These are phyloP conservation scores for Campopleginae sp. DNA, from an alignment of 2,888 invertebrate species.

Conservation along the genomic window DNA sequence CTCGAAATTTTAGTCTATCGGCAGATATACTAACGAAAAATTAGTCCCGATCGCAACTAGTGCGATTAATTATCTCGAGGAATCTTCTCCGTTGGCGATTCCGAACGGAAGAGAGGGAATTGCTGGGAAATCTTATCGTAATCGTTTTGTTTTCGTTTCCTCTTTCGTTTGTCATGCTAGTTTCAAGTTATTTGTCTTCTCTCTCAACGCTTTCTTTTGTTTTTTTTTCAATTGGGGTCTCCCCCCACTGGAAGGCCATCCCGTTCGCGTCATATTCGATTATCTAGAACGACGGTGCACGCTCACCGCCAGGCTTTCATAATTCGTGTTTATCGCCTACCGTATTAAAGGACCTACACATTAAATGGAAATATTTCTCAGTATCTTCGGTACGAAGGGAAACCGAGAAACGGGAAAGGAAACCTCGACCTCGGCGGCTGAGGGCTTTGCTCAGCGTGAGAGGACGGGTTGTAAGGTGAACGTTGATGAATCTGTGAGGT, in stretches of 20 bases:
- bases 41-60: constrained; percentile 4
- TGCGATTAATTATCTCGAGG: constrained; percentile 22
- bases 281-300: constrained; percentile 63
- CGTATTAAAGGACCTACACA: constrained; percentile 37
- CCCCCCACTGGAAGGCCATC: constrained; percentile 9
- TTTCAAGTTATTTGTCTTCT: constrained; percentile 19
- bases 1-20: constrained; percentile 6
- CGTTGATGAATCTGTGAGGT: constrained; percentile 71
- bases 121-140: constrained; percentile 49
- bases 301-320: constrained; percentile 70
- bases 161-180: background rate
- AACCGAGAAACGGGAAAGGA: constrained; percentile 81
- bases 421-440: constrained; percentile 78
- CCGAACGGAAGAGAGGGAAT: constrained; percentile 64
- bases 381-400: constrained; percentile 81
- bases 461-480: constrained; percentile 66
- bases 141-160: constrained; percentile 22
- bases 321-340: constrained; percentile 68
- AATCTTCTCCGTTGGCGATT: constrained; percentile 46
- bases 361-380: constrained; percentile 66
- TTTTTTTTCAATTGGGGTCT: constrained; percentile 18
- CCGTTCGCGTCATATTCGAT: constrained; percentile 14
- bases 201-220: constrained; percentile 27
- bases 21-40: constrained; percentile 2
- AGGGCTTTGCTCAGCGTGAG: constrained; percentile 70